Conservation (phyloP, 1,140 invertebrate genomes). For the Caenorhabditis briggsae region DNA sequence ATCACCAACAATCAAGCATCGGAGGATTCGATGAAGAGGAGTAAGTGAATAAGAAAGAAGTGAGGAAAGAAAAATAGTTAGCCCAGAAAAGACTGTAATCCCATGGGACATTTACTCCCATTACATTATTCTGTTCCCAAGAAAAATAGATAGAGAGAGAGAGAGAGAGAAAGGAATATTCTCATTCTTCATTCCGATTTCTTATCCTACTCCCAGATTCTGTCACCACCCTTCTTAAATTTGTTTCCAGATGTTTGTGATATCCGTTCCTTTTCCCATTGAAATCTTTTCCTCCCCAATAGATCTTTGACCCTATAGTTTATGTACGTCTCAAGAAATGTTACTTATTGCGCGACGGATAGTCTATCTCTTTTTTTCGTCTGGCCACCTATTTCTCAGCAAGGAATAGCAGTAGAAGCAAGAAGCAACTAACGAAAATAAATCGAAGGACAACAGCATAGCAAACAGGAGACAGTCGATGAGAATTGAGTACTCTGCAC, state of each 20-base stretch:
- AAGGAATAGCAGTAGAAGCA: slow-evolving; percentile 22
- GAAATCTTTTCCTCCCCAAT: not conserved
- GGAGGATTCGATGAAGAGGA: slow-evolving; percentile 29
- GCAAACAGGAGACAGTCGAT: slow-evolving; percentile 43
- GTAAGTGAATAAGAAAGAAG: slow-evolving; percentile 24
- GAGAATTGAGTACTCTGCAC: slow-evolving; percentile 32
- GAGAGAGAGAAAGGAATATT: not conserved
- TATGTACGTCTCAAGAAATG: slow-evolving; percentile 40
- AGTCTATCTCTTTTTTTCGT: slow-evolving; percentile 28
- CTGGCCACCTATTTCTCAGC: slow-evolving; percentile 43
- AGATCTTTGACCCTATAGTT: slow-evolving; percentile 55
- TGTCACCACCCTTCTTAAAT: not conserved
- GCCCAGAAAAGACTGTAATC: not conserved
- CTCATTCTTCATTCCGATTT: slow-evolving; percentile 24
- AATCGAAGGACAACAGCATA: slow-evolving; percentile 47
- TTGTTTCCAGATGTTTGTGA: not conserved
- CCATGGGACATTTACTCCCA: slow-evolving; percentile 45
- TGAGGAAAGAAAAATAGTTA: slow-evolving; percentile 6
- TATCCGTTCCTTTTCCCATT: not conserved
- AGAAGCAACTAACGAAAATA: slow-evolving; percentile 9
- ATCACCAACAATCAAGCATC: slow-evolving; percentile 34
- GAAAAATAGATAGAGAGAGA: not conserved
- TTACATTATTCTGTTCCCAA: slow-evolving; percentile 38
- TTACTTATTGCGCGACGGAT: slow-evolving; percentile 21
- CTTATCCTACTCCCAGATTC: not conserved